phyloP scores from a whole-genome alignment of 1,140 invertebrate genomes.

The Vollenhovia emeryi region DNA sequence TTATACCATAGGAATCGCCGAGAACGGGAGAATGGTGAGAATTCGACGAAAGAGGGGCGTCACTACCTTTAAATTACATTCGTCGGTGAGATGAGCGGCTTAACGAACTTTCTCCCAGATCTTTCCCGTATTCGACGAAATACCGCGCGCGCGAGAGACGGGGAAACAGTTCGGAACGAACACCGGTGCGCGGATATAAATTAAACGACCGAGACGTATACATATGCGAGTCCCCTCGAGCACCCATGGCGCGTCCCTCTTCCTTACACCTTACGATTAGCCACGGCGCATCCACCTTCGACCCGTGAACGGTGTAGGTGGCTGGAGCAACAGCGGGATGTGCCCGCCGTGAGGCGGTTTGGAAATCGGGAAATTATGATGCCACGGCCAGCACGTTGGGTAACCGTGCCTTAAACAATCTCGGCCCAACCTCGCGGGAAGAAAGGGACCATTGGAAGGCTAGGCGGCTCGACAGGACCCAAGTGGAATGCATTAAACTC shows the following conservation, averaged over 20 bases:
- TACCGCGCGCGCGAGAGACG: conserved; percentile 5
- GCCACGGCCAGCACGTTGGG: neutral
- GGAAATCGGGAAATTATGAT: conserved; percentile 69
- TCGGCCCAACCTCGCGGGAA: neutral
- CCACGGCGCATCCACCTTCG: conserved; percentile 47
- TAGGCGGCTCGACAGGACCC: neutral
- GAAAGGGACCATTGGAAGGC: neutral
- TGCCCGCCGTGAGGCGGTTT: conserved; percentile 39
- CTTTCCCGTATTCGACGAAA: conserved; percentile 32
- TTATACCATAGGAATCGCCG: neutral
- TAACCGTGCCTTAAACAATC: conserved; percentile 43
- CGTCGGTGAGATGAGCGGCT: conserved; percentile 63
- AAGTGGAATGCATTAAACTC: conserved; percentile 16
- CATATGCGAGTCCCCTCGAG: conserved; percentile 24
- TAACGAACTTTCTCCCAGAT: conserved; percentile 56
- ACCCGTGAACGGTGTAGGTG: conserved; percentile 50
- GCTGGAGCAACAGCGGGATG: conserved; percentile 17
- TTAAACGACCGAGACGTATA: conserved; percentile 54
- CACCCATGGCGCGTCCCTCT: conserved; percentile 42
- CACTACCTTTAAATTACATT: conserved; percentile 58
- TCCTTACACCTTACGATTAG: conserved; percentile 68
- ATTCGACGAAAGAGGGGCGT: conserved; percentile 57
- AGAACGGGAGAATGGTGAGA: conserved; percentile 19
- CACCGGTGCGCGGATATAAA: conserved; percentile 65
- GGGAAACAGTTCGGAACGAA: conserved; percentile 44